These are phyloP conservation scores for Spilarctia lutea DNA, from an alignment of 2,888 invertebrate genomes.

Conservation along the genomic window DNA sequence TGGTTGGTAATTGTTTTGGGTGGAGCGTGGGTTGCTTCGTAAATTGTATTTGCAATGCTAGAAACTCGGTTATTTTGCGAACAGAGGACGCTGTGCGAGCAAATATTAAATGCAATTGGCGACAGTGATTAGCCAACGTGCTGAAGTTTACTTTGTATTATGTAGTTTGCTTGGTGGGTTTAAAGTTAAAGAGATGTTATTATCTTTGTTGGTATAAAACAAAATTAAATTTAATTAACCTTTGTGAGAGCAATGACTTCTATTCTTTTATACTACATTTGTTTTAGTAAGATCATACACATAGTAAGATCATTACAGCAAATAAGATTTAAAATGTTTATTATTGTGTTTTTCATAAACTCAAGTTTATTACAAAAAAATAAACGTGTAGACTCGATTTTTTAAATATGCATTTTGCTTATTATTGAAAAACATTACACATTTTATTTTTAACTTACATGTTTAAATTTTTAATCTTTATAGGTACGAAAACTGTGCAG, in stretches of 20 bases:
- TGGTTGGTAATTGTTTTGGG: slow-evolving; percentile 18
- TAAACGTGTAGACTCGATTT: no score
- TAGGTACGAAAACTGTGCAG: no score
- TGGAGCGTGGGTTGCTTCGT: slow-evolving; percentile 6
- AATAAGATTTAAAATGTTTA: background rate
- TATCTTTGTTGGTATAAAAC: background rate
- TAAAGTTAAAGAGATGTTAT: background rate
- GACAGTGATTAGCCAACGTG: slow-evolving; percentile 10
- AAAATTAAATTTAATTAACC: background rate
- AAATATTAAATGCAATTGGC: slow-evolving; percentile 28
- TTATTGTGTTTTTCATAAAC: no score
- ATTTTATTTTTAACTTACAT: no score
- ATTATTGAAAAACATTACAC: background rate
- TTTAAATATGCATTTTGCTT: no score
- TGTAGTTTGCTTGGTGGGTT: background rate
- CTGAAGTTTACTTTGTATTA: slow-evolving; percentile 3
- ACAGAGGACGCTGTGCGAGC: slow-evolving; percentile 7
- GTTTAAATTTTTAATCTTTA: no score
- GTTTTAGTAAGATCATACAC: background rate
- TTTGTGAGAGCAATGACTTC: background rate
- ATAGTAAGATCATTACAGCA: background rate
- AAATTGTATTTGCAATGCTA: slow-evolving; percentile 19
- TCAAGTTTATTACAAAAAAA: no score
- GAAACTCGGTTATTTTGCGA: slow-evolving; percentile 4
- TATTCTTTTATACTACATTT: background rate